A percentile compares a stretch with the other conserved stretches of the same genome.
Evolutionary conservation across 2,113 vertebrate genomes (phyloP).

Genomic region (Boleophthalmus pectinirostris): DNA sequence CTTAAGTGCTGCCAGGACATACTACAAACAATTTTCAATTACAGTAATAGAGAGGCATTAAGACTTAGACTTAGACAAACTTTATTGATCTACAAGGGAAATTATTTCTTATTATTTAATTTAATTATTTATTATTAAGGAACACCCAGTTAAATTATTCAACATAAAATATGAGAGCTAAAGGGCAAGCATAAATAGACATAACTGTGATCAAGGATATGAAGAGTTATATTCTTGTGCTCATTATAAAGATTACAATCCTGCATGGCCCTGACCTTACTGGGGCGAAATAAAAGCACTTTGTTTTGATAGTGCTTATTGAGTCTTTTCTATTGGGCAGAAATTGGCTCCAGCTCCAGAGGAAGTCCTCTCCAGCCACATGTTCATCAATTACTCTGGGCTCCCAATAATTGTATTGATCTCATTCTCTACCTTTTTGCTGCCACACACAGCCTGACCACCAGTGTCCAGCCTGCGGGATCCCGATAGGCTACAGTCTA

Average conservation of each 20-base stretch:
- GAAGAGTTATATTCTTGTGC: not conserved
- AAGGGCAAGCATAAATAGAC: too few relatives aligned
- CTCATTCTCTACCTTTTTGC: constrained; percentile 44
- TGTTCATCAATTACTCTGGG: constrained; percentile 62
- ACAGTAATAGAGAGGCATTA: too few relatives aligned
- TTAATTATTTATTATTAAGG: too few relatives aligned
- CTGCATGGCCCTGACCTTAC: not conserved
- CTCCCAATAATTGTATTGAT: constrained; percentile 69
- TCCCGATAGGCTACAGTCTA: too few relatives aligned
- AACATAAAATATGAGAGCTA: too few relatives aligned
- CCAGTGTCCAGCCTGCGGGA: not conserved
- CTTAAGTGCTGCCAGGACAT: too few relatives aligned
- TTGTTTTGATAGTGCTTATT: constrained; percentile 52
- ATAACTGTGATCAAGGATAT: not conserved
- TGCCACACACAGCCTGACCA: constrained; percentile 25
- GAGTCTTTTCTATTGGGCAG: constrained; percentile 48
- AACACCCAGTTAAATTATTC: too few relatives aligned
- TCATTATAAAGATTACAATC: not conserved
- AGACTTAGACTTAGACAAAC: too few relatives aligned
- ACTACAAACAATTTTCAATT: too few relatives aligned
- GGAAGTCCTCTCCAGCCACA: constrained; percentile 39
- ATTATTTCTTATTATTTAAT: too few relatives aligned
- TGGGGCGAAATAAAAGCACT: constrained; percentile 44
- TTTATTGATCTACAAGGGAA: too few relatives aligned
- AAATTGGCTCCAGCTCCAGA: constrained; percentile 48